Conservation (phyloP, 1,140 invertebrate genomes). For the Marisa cornuarietis region DNA sequence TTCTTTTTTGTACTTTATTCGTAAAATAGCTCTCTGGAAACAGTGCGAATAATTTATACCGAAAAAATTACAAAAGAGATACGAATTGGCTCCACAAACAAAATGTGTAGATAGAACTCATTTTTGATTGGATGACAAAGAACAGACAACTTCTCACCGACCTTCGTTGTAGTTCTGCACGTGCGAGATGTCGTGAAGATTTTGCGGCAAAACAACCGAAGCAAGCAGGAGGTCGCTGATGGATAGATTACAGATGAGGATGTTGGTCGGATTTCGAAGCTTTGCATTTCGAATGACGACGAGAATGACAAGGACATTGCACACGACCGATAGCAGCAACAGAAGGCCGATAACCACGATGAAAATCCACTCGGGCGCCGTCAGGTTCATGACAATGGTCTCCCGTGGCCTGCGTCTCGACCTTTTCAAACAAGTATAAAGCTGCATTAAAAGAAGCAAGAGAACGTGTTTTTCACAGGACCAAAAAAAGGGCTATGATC, state of each 20-base stretch:
- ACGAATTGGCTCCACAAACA: not conserved
- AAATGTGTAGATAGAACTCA: not conserved
- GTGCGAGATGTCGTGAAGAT: conserved; percentile 50
- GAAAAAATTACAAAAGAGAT: too few relatives aligned
- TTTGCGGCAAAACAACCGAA: conserved; percentile 82
- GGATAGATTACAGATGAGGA: conserved; percentile 83
- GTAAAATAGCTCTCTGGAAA: not conserved
- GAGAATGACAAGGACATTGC: conserved; percentile 82
- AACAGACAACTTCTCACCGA: conserved; percentile 8
- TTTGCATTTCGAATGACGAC: conserved; percentile 80
- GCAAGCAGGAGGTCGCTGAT: conserved; percentile 79
- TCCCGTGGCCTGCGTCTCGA: not conserved
- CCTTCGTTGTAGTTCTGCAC: conserved; percentile 41
- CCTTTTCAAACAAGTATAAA: not conserved
- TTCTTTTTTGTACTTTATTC: too few relatives aligned
- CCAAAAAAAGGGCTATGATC: not conserved
- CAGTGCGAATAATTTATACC: not conserved
- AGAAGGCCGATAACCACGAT: conserved; percentile 69
- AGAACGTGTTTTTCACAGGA: not conserved
- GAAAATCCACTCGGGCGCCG: conserved; percentile 27
- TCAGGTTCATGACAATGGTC: conserved; percentile 13
- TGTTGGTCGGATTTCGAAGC: conserved; percentile 87
- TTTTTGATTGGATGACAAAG: not conserved
- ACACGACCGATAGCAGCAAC: conserved; percentile 80
- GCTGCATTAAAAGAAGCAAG: not conserved